Percentiles rank a stretch among this genome's conserved stretches.
Conservation (phyloP, 1,140 invertebrate species). For the Chrysopa pallens region DNA sequence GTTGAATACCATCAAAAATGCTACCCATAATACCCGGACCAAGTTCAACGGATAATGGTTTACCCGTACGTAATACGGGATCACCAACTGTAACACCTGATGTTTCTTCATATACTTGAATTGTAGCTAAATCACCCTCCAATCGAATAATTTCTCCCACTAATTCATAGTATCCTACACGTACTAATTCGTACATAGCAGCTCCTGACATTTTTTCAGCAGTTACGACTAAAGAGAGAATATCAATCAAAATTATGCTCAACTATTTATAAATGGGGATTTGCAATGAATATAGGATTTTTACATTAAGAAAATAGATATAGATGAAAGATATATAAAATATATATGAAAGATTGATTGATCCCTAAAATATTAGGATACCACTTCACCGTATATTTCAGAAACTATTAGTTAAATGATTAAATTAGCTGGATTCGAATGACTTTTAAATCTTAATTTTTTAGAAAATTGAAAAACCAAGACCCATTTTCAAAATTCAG, state of each 20-base stretch:
- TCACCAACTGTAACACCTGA: conserved; percentile 99
- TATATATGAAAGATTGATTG: too few species aligned
- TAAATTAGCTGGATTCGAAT: too few species aligned
- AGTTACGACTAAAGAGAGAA: conserved; percentile 66
- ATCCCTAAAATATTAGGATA: too few species aligned
- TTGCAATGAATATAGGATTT: not conserved
- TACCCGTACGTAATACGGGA: conserved; percentile 93
- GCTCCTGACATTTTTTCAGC: conserved; percentile 98
- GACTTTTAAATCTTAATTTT: too few species aligned
- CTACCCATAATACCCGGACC: conserved; percentile 98
- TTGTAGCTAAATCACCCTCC: conserved; percentile 98
- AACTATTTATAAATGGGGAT: not conserved
- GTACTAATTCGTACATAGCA: conserved; percentile 99
- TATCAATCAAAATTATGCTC: not conserved
- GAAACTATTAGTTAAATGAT: too few species aligned
- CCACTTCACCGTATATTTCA: too few species aligned
- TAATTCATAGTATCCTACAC: conserved; percentile 93
- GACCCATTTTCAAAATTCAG: too few species aligned
- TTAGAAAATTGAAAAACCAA: too few species aligned
- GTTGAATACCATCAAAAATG: conserved; percentile 99
- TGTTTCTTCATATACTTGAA: conserved; percentile 98
- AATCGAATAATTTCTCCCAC: conserved; percentile 99
- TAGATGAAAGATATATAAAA: conserved; percentile 3
- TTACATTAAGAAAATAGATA: conserved; percentile 3
- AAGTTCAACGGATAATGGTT: conserved; percentile 93